Evolutionary conservation across 2,888 invertebrate genomes (phyloP).

Genomic region (Apamea monoglypha): DNA sequence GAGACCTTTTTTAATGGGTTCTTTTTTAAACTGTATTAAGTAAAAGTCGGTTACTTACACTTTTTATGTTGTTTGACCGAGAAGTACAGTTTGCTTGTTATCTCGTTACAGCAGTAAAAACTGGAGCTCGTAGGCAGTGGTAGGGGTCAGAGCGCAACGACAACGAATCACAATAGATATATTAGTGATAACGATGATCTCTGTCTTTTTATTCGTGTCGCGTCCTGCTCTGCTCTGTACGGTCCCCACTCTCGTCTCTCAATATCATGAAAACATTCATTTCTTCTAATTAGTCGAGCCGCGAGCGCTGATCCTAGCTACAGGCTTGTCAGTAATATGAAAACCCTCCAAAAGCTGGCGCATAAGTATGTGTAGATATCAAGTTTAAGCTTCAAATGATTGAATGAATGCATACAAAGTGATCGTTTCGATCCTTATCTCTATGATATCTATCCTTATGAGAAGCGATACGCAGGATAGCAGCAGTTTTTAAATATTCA

Average conservation of each 20-base stretch:
- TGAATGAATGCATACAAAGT: neutral
- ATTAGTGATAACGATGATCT: neutral
- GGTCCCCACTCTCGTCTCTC: neutral
- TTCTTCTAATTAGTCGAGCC: neutral
- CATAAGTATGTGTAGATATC: neutral
- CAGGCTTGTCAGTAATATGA: neutral
- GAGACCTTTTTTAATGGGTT: neutral
- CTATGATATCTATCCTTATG: neutral
- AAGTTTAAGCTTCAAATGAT: neutral
- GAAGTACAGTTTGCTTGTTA: neutral
- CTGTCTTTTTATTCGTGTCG: neutral
- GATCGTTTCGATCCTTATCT: neutral
- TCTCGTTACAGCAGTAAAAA: neutral
- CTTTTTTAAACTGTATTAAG: neutral
- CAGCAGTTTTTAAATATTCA: neutral
- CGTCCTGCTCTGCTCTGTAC: neutral
- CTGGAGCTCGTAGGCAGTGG: neutral
- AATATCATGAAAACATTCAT: neutral
- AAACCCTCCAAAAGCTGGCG: neutral
- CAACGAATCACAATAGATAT: neutral
- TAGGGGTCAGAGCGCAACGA: neutral
- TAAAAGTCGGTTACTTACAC: neutral
- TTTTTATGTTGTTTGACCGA: conserved; percentile 2
- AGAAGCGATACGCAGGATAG: neutral
- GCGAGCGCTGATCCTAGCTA: neutral